Evolutionary conservation across 2,797 vertebrate genomes (phyloP), one percentile per base, ranked within the genome.

Genomic region (Esox lucius): DNA sequence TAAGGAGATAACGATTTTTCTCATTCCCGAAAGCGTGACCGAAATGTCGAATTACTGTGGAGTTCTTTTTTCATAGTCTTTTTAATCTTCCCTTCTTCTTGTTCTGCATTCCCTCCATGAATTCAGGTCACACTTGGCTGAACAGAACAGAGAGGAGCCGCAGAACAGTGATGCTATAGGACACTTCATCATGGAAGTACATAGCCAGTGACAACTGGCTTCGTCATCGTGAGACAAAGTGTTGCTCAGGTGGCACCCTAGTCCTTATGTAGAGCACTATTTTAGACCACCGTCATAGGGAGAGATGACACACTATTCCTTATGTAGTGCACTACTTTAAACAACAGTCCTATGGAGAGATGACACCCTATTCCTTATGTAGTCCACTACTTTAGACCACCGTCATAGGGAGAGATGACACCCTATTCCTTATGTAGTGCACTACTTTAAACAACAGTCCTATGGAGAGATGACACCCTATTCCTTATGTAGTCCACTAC

Each of bases 71-170:
- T 64, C 15, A 26, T 64, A 5, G 12, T 62, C 26, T 16, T 68
- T 72, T 7, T 65, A 53, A 80, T 53, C 77, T 77, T 17, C 28
- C 70, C 72, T 69, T 75, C 72, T 70, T 65, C 73, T 73, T 78
- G 79, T 75, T 83, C 78, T 73, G 84, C 70, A 80, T 84, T 74
- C 70, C 73, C 16, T 31, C 39, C 71, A 72, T 4, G 61, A 75
- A 84, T 88, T 76, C 80, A 78, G 88, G 90, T 89, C 86, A 87
- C 86, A 82, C 80, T 53, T 62, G 67, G 78, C 79, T 86, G 87
- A 86, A 74, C 87, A 82, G 82, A 83, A 75, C 87, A 83, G 82
- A 82, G 77, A 83, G 82, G 83, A 80, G 80, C 87, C 85, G 88
- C 89, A 84, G 85, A 78, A 88, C 88, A 84, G 85, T 78, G 75